Percentiles rank a stretch among this genome's conserved stretches.
Conservation (phyloP, 2,113 vertebrate genomes). For the Cairina moschata region DNA sequence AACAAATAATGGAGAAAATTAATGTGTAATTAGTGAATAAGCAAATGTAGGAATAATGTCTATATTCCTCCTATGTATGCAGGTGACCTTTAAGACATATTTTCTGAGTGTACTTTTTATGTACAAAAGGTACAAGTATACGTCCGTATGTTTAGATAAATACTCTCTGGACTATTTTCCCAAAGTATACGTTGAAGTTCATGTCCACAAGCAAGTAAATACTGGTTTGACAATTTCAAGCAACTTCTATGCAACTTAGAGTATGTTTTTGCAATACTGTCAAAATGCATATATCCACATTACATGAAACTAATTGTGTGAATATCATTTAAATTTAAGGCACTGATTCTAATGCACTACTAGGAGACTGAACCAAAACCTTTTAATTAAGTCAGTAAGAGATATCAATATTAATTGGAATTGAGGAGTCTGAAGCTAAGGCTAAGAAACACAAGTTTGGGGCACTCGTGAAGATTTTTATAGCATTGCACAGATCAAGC, state of each 20-base stretch:
- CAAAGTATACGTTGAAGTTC: neutral
- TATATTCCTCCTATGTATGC: neutral
- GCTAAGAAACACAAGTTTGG: neutral
- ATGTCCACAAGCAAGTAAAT: constrained; percentile 14
- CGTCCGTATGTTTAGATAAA: neutral
- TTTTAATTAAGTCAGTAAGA: neutral
- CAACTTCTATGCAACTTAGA: neutral
- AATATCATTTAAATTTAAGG: constrained; percentile 14
- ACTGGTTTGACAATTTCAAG: neutral
- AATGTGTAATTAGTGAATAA: neutral
- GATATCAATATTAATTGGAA: neutral
- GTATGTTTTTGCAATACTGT: neutral
- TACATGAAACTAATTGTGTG: neutral
- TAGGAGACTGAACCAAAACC: neutral
- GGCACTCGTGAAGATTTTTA: neutral
- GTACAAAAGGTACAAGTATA: neutral
- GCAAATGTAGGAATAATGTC: neutral
- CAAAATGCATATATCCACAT: neutral
- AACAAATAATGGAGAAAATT: neutral
- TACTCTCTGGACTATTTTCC: neutral
- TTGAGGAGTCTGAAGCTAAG: neutral
- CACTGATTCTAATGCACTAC: neutral
- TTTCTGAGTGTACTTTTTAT: neutral
- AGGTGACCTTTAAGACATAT: neutral
- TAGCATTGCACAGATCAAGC: neutral